Percentiles rank a stretch among this genome's conserved stretches.
These are phyloP conservation scores for Atethmia centrago DNA, from an alignment of 2,888 invertebrate genomes.

Conservation along the genomic window DNA sequence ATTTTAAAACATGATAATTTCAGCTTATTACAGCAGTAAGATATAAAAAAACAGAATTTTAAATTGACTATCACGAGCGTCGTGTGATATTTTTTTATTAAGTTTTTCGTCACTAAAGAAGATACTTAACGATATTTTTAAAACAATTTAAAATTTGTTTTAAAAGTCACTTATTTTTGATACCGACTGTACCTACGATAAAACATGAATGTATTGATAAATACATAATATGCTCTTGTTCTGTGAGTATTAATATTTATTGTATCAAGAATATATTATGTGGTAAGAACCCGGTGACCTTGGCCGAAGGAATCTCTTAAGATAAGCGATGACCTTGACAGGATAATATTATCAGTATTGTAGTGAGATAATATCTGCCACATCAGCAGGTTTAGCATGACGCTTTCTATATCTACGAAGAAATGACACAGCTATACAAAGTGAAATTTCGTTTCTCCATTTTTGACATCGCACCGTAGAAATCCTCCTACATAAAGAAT, in stretches of 20 bases:
- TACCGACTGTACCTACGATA: neutral
- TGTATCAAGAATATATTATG: conserved; percentile 35
- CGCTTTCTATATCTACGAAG: too few relatives aligned
- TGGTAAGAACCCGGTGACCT: conserved; percentile 35
- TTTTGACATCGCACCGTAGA: too few relatives aligned
- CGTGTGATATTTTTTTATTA: neutral
- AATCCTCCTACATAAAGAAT: too few relatives aligned
- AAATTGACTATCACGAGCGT: neutral
- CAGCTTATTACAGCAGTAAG: neutral
- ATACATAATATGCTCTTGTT: conserved; percentile 25
- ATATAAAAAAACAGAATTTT: neutral
- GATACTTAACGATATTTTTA: neutral
- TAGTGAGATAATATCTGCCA: neutral
- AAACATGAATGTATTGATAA: conserved; percentile 10
- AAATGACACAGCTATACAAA: too few relatives aligned
- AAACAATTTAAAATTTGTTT: neutral
- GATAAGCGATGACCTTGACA: conserved; percentile 30
- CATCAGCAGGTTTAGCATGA: too few relatives aligned
- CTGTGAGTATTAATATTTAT: conserved; percentile 34
- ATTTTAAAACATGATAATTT: conserved; percentile 18
- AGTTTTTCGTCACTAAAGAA: neutral
- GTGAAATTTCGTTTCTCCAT: too few relatives aligned
- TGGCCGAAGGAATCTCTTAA: neutral
- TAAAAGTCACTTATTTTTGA: neutral
- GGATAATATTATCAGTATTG: neutral